Conservation (phyloP, 2,113 vertebrate genomes). For the Equus quagga region DNA sequence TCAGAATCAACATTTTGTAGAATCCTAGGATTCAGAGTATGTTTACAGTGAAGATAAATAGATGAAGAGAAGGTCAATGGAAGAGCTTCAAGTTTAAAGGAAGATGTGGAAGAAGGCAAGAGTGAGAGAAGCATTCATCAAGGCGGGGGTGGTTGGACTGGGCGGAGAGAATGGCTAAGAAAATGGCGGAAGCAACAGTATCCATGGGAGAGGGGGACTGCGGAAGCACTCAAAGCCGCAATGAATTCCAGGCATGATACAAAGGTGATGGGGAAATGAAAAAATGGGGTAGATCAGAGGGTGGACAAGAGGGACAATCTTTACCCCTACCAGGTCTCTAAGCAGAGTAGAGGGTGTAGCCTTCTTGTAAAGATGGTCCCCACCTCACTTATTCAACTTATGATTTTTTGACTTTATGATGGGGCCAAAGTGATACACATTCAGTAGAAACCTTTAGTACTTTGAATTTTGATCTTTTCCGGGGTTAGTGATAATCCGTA, state of each 20-base stretch:
- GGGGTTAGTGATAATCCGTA: no score
- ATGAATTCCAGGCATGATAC: neutral
- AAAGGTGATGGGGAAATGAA: neutral
- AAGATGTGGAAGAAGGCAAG: neutral
- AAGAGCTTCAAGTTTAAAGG: neutral
- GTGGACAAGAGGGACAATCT: neutral
- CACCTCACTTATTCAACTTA: no score
- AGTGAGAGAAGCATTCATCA: neutral
- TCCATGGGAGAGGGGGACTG: neutral
- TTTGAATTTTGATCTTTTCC: no score
- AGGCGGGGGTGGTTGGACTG: neutral
- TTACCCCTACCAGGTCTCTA: neutral
- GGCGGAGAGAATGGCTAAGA: neutral
- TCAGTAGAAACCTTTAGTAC: no score
- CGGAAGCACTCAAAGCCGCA: neutral
- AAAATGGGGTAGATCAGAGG: neutral
- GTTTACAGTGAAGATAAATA: neutral
- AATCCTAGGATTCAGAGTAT: neutral
- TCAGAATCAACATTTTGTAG: constrained; percentile 1
- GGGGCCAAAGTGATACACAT: no score
- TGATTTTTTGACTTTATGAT: no score
- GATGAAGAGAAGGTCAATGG: neutral
- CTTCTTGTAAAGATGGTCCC: no score
- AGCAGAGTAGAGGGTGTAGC: neutral
- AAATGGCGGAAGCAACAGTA: neutral